Conservation (phyloP, 1,140 invertebrate genomes). For the Drosophila sechellia region DNA sequence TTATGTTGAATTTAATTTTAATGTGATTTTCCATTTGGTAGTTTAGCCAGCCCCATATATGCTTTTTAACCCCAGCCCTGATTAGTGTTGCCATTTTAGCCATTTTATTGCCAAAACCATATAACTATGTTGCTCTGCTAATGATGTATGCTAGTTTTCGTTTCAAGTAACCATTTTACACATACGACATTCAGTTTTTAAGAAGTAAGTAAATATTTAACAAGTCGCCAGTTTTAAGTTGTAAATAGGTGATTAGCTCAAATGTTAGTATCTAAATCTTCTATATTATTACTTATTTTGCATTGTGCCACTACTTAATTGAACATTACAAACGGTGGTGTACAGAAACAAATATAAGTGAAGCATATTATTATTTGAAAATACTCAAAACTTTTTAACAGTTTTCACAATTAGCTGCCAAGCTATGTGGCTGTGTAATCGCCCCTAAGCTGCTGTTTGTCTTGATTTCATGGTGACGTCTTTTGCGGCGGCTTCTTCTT, state of each 20-base stretch:
- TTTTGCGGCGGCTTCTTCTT: slow-evolving; percentile 9
- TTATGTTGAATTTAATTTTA: slow-evolving; percentile 41
- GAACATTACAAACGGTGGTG: too few relatives aligned
- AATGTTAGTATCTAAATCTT: neutral
- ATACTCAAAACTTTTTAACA: too few relatives aligned
- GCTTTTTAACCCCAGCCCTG: slow-evolving; percentile 26
- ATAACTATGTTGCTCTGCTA: neutral
- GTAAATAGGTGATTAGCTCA: neutral
- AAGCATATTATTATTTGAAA: too few relatives aligned
- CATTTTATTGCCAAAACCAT: slow-evolving; percentile 16
- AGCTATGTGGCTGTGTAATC: neutral
- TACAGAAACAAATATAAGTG: neutral
- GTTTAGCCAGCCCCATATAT: slow-evolving; percentile 21
- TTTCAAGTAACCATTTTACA: neutral
- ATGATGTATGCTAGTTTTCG: neutral
- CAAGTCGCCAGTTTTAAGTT: too few relatives aligned
- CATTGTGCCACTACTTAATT: too few relatives aligned
- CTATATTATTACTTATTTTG: neutral
- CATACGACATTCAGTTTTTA: neutral
- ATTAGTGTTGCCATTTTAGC: slow-evolving; percentile 28
- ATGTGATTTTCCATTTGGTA: slow-evolving; percentile 50
- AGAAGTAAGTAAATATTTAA: too few relatives aligned
- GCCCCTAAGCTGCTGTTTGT: neutral
- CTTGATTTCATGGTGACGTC: neutral
- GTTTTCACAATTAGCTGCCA: neutral